phyloP scores from a whole-genome alignment of 2,888 invertebrate genomes.

The Penaeus monodon region DNA sequence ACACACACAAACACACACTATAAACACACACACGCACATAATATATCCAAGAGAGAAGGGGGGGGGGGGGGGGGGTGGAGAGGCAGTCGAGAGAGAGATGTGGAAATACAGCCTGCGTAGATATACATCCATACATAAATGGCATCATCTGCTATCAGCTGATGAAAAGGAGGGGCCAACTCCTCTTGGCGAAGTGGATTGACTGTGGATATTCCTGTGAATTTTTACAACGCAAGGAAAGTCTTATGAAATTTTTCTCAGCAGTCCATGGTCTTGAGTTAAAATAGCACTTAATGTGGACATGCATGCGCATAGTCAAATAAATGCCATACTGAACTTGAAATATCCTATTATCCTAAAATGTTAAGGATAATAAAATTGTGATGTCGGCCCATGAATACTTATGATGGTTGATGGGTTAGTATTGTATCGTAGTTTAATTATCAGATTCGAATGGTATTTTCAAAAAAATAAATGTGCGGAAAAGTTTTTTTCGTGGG shows the following conservation, averaged over 20 bases:
- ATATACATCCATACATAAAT: not conserved
- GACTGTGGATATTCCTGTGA: slow-evolving; percentile 34
- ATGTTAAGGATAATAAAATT: too few relatives aligned
- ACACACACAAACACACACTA: too few relatives aligned
- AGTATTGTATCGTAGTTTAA: too few relatives aligned
- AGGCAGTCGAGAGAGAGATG: too few relatives aligned
- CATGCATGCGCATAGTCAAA: not conserved
- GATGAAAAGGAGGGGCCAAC: slow-evolving; percentile 49
- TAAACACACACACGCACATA: too few relatives aligned
- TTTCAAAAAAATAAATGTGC: too few relatives aligned
- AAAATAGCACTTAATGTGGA: not conserved
- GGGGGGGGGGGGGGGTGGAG: too few relatives aligned
- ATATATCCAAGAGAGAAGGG: too few relatives aligned
- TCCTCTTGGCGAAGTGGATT: slow-evolving; percentile 34
- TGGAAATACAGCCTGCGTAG: not conserved
- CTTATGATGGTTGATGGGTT: too few relatives aligned
- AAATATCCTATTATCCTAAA: not conserved
- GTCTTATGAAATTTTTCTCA: slow-evolving; percentile 19
- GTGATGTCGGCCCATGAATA: too few relatives aligned
- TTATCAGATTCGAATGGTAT: not conserved
- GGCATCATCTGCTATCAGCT: slow-evolving; percentile 7
- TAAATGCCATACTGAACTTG: not conserved
- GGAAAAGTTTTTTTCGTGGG: too few relatives aligned
- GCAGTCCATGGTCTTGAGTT: slow-evolving; percentile 40
- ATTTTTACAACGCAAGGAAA: not conserved